Conservation (phyloP, 2,113 vertebrate genomes). For the Felis chaus region DNA sequence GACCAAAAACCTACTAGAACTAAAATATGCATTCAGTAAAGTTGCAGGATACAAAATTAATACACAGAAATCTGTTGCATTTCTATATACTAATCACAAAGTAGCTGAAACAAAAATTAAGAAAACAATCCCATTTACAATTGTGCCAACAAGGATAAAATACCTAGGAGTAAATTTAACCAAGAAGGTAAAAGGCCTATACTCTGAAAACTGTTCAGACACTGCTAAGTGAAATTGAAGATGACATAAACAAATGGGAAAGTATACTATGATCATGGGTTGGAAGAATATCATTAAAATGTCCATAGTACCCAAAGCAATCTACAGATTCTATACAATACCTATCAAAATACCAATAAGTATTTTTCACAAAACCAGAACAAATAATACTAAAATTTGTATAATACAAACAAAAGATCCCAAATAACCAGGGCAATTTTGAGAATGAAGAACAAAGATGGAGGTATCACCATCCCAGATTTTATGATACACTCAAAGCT, state of each 20-base stretch:
- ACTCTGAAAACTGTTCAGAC: not conserved
- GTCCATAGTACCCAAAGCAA: not conserved
- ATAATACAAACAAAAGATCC: not conserved
- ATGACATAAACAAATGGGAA: not conserved
- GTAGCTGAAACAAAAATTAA: not conserved
- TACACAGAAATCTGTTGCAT: not conserved
- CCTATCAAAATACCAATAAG: not conserved
- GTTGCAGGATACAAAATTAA: not conserved
- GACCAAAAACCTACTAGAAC: not conserved
- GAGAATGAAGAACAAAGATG: not conserved
- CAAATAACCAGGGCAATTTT: not conserved
- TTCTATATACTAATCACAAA: not conserved
- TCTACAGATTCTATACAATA: not conserved
- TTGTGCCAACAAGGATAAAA: not conserved
- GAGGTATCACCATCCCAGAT: not conserved
- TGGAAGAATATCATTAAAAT: not conserved
- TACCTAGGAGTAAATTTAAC: not conserved
- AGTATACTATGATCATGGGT: not conserved
- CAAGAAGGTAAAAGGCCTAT: not conserved
- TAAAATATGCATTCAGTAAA: not conserved
- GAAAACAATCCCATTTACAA: not conserved
- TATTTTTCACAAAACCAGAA: not conserved
- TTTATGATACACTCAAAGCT: not conserved
- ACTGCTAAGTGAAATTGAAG: not conserved
- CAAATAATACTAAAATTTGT: not conserved